Evolutionary conservation across 2,888 invertebrate genomes (phyloP), one percentile per base, ranked within the genome.

Genomic region (Sarcophaga variegata): DNA sequence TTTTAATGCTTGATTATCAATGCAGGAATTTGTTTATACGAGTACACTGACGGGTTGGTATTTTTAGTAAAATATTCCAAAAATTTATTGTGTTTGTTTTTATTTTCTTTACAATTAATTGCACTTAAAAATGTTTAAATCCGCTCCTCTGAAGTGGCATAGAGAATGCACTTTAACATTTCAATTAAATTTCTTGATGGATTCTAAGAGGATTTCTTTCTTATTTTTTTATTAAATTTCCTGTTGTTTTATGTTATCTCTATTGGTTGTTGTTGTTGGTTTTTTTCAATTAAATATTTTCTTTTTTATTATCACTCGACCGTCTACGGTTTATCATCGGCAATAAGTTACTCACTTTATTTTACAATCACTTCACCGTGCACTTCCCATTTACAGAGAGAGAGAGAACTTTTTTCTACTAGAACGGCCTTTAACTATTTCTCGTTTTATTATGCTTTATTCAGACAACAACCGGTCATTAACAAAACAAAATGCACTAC

Each of bases 241-340:
- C 83, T 71, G 78, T 69, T 47, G 12, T 25, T n/a, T 74, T 74
- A 37, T n/a, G 77, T 63, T 78, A 72, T 47, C 74, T 67, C 49
- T 22, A 45, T n/a, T 63, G 14, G 4, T 14, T 54, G 1, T 17
- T 27, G 47, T 20, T 49, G 11, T 49, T 27, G 25, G 3, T 54
- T 49, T 45, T 59, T 54, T 27, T 81, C 71, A 84, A 84, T 82
- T 79, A 67, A 67, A 47, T 17, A 67, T 79, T 87, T 84, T 67
- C 81, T 87, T 84, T 67, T 75, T 79, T 71, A 63, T 71, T 83
- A 81, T 63, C 70, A 72, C 69, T 81, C 14, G 76, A 59, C 77
- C 45, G 12, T 3, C 37, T 37, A 37, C 37, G 47, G 37, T 63
- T 70, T 63, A 63, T 14, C 74, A 74, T 49, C 62, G 8, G 62